Percentiles rank a stretch among this genome's conserved stretches.
phyloP scores from a whole-genome alignment of 92 coral and sea anemone genomes.

The Phenganax marumi region DNA sequence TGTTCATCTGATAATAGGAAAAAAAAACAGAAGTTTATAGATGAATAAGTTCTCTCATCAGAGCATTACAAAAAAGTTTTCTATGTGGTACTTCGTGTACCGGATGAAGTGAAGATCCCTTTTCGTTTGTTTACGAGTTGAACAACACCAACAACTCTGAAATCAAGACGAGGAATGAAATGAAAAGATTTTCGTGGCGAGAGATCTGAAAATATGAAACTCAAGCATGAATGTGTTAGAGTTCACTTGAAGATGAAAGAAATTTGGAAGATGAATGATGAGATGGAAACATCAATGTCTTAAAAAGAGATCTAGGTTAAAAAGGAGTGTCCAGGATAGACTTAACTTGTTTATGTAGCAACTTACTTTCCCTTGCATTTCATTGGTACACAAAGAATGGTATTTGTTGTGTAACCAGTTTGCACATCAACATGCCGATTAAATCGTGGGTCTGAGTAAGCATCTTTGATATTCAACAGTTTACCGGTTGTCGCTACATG shows the following conservation, averaged over 20 bases:
- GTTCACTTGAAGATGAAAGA: too few relatives aligned
- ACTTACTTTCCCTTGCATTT: slow-evolving; percentile 85
- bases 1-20: slow-evolving; percentile 54
- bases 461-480: slow-evolving; percentile 82
- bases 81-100: slow-evolving; percentile 36
- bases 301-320: too few relatives aligned
- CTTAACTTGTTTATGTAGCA: not conserved
- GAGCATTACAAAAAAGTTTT: not conserved
- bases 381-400: slow-evolving; percentile 91
- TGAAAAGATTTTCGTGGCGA: not conserved
- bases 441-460: slow-evolving; percentile 82
- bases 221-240: too few relatives aligned
- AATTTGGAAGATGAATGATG: too few relatives aligned
- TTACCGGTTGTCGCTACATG: slow-evolving; percentile 75
- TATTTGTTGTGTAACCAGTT: slow-evolving; percentile 89
- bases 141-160: slow-evolving; percentile 90
- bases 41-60: not conserved
- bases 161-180: not conserved
- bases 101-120: slow-evolving; percentile 86
- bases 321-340: not conserved
- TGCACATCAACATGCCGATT: slow-evolving; percentile 92
- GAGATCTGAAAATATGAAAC: not conserved
- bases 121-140: slow-evolving; percentile 83
- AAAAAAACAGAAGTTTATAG: not conserved
- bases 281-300: too few relatives aligned